Conservation (phyloP, 2,888 invertebrate genomes). For the Lordiphosa andalusiaca region DNA sequence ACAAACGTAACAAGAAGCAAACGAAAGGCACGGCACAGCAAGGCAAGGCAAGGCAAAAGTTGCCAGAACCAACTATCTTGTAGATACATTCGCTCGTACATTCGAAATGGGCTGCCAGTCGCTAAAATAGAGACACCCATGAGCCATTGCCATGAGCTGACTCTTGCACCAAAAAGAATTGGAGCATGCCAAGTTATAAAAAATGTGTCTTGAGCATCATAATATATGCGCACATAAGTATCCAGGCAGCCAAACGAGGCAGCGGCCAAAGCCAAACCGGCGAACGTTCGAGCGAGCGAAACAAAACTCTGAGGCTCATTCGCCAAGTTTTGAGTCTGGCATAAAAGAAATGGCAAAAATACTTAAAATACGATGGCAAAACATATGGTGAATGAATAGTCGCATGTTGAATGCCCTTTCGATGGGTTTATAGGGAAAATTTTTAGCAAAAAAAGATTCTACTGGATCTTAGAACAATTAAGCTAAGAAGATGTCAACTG, state of each 20-base stretch:
- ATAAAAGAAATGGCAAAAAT: background rate
- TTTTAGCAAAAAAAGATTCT: no score
- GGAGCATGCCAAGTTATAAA: conserved; percentile 71
- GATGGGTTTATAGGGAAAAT: no score
- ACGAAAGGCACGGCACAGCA: conserved; percentile 13
- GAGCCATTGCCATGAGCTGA: conserved; percentile 33
- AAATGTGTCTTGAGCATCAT: conserved; percentile 61
- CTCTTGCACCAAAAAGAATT: conserved; percentile 56
- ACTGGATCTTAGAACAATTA: no score
- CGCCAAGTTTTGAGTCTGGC: conserved; percentile 8
- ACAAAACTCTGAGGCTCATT: conserved; percentile 27
- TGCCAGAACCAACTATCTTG: conserved; percentile 37
- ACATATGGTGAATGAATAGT: conserved; percentile 20
- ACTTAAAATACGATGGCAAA: conserved; percentile 46
- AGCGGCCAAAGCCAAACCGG: conserved; percentile 1
- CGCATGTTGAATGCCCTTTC: conserved; percentile 41
- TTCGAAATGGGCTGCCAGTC: conserved; percentile 24
- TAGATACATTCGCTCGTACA: conserved; percentile 28
- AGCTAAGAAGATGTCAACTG: no score
- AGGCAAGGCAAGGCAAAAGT: conserved; percentile 36
- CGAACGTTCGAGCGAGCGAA: conserved; percentile 1
- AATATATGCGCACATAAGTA: conserved; percentile 73
- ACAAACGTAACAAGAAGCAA: conserved; percentile 9
- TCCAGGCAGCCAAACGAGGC: conserved; percentile 34
- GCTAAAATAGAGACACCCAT: conserved; percentile 35